Evolutionary conservation across 1,140 invertebrate species (phyloP), one percentile per base, ranked within the genome.

Genomic region (Adoxophyes honmai): DNA sequence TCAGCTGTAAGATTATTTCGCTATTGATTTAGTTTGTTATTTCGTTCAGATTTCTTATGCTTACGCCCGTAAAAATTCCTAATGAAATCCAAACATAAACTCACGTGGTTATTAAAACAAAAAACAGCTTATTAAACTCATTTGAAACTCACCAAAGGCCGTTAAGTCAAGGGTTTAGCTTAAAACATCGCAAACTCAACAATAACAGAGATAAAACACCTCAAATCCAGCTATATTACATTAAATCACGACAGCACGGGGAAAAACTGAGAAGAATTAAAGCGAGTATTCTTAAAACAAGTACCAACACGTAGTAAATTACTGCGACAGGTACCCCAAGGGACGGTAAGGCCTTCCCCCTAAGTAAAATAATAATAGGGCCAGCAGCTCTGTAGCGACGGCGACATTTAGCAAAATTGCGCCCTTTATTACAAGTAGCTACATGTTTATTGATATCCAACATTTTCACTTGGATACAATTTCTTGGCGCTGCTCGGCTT

Each of bases 351-450:
- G 64, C 74, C 67, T 74, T 60, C 74, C 62, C 75, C 72, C 82
- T 86, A 81, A 85, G 85, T 82, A 80, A 87, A 84, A 81, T 79
- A 79, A 86, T 85, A 87, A 83, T 80, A 76, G 73, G 75, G 65
- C 42, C 56, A 52, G 54, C 63, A 70, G 73, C 71, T 84, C 75
- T 76, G 70, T 68, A 68, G 57, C 62, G 79, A 68, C 57, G 61
- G 63, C 38, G 63, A 70, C 70, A 75, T 79, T 79, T 73, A 64
- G 72, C 69, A 55, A 77, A 76, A 67, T 72, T 69, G 55, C 56
- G 42, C 48, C 39, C 52, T 58, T 75, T 72, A 66, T 76, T 71
- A 69, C 60, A 66, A 74, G 63, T 66, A 44, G 42, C 18, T 28
- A 33, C 42, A 48, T 28, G 16, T 28, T 42, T 44, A 48, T 48